Percentiles rank a stretch among this genome's conserved stretches.
Conservation (phyloP, 2,888 invertebrate genomes). For the Saturnia japonica region DNA sequence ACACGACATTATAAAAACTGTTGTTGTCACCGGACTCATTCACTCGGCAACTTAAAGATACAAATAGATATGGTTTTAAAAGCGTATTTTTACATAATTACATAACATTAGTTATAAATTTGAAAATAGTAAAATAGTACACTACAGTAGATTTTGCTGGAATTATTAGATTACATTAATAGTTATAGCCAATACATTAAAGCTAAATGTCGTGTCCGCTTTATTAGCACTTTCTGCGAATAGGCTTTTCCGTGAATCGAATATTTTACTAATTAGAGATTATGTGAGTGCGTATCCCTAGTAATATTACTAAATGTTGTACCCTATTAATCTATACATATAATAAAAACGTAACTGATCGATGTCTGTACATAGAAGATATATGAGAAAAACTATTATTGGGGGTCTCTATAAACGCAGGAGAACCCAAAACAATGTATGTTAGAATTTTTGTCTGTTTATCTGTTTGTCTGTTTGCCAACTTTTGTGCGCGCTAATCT, state of each 20-base stretch:
- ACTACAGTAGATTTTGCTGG: not conserved
- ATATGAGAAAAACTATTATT: too few relatives aligned
- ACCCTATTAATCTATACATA: slow-evolving; percentile 4
- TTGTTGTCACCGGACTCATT: not conserved
- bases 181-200: slow-evolving; percentile 4
- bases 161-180: slow-evolving; percentile 2
- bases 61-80: not conserved
- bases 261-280: slow-evolving; percentile 11
- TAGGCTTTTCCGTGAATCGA: slow-evolving; percentile 8
- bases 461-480: too few relatives aligned
- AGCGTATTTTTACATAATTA: not conserved
- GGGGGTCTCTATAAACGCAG: too few relatives aligned
- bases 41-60: not conserved
- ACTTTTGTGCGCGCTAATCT: too few relatives aligned
- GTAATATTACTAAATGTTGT: not conserved
- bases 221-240: slow-evolving; percentile 8
- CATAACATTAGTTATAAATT: not conserved
- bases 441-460: too few relatives aligned
- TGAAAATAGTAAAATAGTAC: slow-evolving; percentile 14
- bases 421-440: too few relatives aligned
- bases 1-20: not conserved
- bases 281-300: slow-evolving; percentile 6
- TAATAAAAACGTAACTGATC: too few relatives aligned
- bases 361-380: too few relatives aligned
- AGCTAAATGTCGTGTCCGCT: not conserved